A percentile compares a stretch with the other conserved stretches of the same genome.
These are phyloP conservation scores for Palloptera scutellata DNA, from an alignment of 2,888 invertebrate genomes.

Conservation along the genomic window DNA sequence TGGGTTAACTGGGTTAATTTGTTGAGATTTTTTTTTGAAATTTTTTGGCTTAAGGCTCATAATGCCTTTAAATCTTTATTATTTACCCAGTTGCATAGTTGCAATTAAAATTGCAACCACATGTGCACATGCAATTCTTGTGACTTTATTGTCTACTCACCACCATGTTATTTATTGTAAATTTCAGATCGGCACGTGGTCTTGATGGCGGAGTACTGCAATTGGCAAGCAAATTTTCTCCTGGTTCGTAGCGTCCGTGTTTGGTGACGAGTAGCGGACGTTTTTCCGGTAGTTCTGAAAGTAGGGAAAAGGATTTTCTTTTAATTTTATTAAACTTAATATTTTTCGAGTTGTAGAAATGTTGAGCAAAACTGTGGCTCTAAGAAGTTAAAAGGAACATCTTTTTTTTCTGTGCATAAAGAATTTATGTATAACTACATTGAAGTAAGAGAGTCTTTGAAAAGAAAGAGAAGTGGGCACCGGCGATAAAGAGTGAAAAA, in stretches of 20 bases:
- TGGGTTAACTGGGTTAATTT: no score
- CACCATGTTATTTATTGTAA: slow-evolving; percentile 79
- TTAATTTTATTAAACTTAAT: background rate
- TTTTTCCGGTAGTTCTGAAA: slow-evolving; percentile 76
- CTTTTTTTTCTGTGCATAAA: no score
- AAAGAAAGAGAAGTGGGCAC: background rate
- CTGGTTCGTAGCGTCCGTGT: slow-evolving; percentile 77
- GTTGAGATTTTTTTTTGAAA: no score
- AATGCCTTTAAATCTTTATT: no score
- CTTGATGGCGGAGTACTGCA: slow-evolving; percentile 82
- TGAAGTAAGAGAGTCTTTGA: background rate
- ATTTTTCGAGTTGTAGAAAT: slow-evolving; percentile 2
- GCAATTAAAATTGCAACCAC: no score
- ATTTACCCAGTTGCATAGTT: no score
- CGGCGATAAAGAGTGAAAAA: background rate
- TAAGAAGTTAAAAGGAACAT: no score
- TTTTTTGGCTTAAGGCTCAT: no score
- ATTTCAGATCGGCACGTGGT: slow-evolving; percentile 77
- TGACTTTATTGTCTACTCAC: slow-evolving; percentile 67
- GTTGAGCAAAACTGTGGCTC: no score
- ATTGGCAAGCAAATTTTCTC: slow-evolving; percentile 78
- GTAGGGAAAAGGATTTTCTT: slow-evolving; percentile 44
- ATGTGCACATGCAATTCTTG: no score
- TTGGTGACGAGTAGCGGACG: slow-evolving; percentile 77
- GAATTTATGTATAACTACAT: background rate